Evolutionary conservation across 2,797 vertebrate species (phyloP).

Genomic region (Loris lydekkerianus): DNA sequence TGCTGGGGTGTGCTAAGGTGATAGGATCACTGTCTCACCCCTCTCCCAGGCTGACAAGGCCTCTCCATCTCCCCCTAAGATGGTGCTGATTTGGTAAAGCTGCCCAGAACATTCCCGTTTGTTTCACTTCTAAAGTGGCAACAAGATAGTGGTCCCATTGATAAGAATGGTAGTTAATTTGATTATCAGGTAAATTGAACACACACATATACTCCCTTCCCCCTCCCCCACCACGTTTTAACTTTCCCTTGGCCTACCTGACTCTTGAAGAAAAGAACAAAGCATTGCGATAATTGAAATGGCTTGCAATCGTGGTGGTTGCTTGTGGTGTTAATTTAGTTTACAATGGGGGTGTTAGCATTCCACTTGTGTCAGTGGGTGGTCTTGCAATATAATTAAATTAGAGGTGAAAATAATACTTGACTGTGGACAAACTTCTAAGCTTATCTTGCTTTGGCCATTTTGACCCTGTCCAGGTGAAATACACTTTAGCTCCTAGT

Average conservation of each 20-base stretch:
- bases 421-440: not conserved
- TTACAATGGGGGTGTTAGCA: not conserved
- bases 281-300: not conserved
- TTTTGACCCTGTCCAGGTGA: not conserved
- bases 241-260: not conserved
- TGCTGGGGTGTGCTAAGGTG: not conserved
- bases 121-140: not conserved
- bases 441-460: not conserved
- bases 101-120: not conserved
- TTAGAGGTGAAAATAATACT: not conserved
- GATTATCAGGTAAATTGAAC: not conserved
- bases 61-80: not conserved
- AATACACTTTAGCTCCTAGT: not conserved
- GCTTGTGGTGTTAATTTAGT: constrained; percentile 49
- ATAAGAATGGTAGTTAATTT: not conserved
- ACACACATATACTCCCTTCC: too few species aligned
- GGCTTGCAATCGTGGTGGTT: not conserved
- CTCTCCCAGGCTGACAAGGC: not conserved
- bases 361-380: constrained; percentile 41
- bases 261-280: constrained; percentile 31
- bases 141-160: too few species aligned
- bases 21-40: not conserved
- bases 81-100: not conserved
- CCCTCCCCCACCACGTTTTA: not conserved
- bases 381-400: constrained; percentile 46